These are phyloP conservation scores for Stenodema calcarata DNA, from an alignment of 2,888 invertebrate species.

Conservation along the genomic window DNA sequence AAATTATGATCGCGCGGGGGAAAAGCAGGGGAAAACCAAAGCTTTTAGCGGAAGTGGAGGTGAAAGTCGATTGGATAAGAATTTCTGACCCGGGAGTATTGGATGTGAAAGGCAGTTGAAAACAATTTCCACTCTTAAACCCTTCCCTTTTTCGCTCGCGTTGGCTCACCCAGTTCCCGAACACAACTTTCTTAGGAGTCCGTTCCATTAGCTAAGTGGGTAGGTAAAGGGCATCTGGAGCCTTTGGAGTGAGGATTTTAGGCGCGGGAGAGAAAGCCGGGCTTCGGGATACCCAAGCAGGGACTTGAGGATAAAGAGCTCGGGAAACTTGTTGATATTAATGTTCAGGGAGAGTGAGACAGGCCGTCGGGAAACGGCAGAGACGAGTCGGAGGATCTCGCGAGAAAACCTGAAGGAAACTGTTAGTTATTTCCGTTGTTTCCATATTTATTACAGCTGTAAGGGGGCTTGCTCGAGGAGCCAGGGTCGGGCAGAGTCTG, in stretches of 20 bases:
- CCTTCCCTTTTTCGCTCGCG: neutral
- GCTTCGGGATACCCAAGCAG: neutral
- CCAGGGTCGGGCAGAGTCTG: too few relatives aligned
- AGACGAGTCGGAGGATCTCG: neutral
- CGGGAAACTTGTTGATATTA: conserved; percentile 43
- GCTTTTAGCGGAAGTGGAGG: conserved; percentile 25
- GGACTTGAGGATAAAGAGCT: neutral
- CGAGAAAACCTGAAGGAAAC: too few relatives aligned
- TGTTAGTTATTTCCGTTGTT: too few relatives aligned
- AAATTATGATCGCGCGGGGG: neutral
- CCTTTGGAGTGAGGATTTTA: conserved; percentile 18
- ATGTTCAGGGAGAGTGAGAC: neutral
- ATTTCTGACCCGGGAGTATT: conserved; percentile 43
- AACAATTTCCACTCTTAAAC: conserved; percentile 40
- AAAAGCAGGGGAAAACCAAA: neutral
- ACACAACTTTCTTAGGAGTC: conserved; percentile 38
- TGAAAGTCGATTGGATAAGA: conserved; percentile 45
- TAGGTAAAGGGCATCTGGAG: conserved; percentile 8
- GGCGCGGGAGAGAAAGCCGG: neutral
- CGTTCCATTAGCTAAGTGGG: conserved; percentile 48
- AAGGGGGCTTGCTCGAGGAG: too few relatives aligned
- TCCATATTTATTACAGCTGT: too few relatives aligned
- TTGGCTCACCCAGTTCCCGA: neutral
- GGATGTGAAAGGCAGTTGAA: conserved; percentile 49
- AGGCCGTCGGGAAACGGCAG: too few relatives aligned